A percentile compares a stretch with the other conserved stretches of the same genome.
Evolutionary conservation across 2,888 invertebrate genomes (phyloP).

Genomic region (Creontiades dilutus): DNA sequence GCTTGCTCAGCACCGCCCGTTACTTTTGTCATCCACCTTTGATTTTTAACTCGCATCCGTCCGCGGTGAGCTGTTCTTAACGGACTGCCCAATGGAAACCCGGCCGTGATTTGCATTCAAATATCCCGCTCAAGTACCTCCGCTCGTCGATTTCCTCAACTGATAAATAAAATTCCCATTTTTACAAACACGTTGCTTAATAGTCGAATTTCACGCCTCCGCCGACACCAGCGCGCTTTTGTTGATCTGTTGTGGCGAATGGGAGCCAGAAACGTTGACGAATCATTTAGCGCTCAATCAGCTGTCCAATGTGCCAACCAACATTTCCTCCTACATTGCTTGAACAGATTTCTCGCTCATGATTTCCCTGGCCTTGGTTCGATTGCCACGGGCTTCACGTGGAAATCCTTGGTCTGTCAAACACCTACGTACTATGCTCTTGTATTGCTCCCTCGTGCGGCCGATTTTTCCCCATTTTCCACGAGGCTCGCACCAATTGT

Average conservation of each 20-base stretch:
- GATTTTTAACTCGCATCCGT: conserved; percentile 34
- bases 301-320: not conserved
- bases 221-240: not conserved
- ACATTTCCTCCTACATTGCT: conserved; percentile 4
- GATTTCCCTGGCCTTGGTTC: not conserved
- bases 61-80: conserved; percentile 5
- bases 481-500: not conserved
- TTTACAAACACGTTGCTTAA: not conserved
- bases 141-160: not conserved
- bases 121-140: too few relatives aligned
- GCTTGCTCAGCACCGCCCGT: conserved; percentile 13
- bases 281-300: not conserved
- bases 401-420: not conserved
- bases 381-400: not conserved
- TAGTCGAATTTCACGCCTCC: conserved; percentile 29
- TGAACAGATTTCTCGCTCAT: not conserved
- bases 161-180: not conserved
- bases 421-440: not conserved
- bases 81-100: not conserved
- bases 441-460: not conserved
- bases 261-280: not conserved
- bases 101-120: not conserved
- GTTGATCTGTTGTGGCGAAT: not conserved
- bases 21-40: conserved; percentile 18
- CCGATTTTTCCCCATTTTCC: conserved; percentile 19